Evolutionary conservation across 1,140 invertebrate species (phyloP), one percentile per base, ranked within the genome.

Genomic region (Listronotus bonariensis): DNA sequence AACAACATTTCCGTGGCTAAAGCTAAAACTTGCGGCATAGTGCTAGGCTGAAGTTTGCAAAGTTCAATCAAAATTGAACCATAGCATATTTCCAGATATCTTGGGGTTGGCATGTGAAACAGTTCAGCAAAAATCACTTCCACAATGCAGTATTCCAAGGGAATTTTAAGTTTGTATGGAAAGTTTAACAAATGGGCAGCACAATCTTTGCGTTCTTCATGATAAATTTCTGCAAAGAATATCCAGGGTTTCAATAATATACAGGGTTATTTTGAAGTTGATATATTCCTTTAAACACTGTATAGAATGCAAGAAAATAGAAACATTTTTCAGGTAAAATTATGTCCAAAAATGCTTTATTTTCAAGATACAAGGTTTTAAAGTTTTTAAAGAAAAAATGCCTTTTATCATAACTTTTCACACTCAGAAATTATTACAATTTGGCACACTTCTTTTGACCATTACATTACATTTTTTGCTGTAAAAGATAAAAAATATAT

Each of bases 1-100:
- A 97, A 99, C 17, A 99, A 79, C 72, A 99, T 92, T 82, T 99
- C 96, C 17, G 96, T 97, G 4, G 97, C 96, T 81, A 99, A 96
- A 11, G 97, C 97, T 55, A 99, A 81, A 46, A 97, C 96, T 83
- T 98, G 96, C 8, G 97, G 97, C 90, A 99, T 95, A 10, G 94
- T 95, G 5, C 92, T 92, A 7, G 96, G 95, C 75, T 98, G 94
- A 9, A 97, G 82, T 81, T 99, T 99, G 80, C 97, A 99, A 38
- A 99, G 79, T 80, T 99, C 97, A 74, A 99, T 96, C 12, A 99
- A 81, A 60, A 98, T 89, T 6, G 96, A 95, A 0, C 96, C 96
- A 77, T 99, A 99, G 72, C 90, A 92, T 40, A 99, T 90, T 79
- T 98, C 95, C 40, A 98, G 77, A 80, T 93, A 92, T 58, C 92